Base-by-base conservation (phyloP, 2,888 invertebrate genomes). In the Macrophya annulata region DNA sequence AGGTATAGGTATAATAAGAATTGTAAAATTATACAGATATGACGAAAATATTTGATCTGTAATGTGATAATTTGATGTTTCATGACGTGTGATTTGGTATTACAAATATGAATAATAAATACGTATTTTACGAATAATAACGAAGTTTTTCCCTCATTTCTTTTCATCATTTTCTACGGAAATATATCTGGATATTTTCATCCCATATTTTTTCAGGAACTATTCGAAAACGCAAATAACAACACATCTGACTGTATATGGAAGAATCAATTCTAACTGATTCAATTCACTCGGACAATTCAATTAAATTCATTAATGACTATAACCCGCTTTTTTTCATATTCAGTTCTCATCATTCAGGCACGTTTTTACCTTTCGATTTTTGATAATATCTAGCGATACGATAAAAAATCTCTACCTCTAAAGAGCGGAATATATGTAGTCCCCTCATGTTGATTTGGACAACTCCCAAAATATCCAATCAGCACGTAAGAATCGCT, bases 11-110 rank as follows among this genome's bases (percentile, higher is more conserved):
- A 31, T 31, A 31, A 31, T 48, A 25, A 71, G n/a, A 1, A 43
- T 37, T 74, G 74, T 45, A 48, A 8, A 74, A 74, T 74, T 21
- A 74, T 45, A 45, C n/a, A n/a, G n/a, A n/a, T 74, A 72, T 74
- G 74, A 74, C 74, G 6, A 74, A 45, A 48, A 17, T 74, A 21
- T 25, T 12, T 74, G 15, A 48, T 10, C 15, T n/a, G 21, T 74
- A 5, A 74, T 74, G n/a, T 25, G 25, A 74, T 74, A 74, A 74
- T 43, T 21, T 45, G 21, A 55, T n/a, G 6, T n/a, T 55, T 9
- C 10, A 74, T 45, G 43, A 48, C 43, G 21, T 74, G 43, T 74
- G 21, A 74, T 74, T 12, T 48, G 25, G 12, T 43, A 4, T 74
- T 74, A 74, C 74, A 1, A 45, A 74, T 48, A 10, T 21, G 43